phyloP scores from a whole-genome alignment of 2,888 invertebrate species.

The Synanthedon tipuliformis region DNA sequence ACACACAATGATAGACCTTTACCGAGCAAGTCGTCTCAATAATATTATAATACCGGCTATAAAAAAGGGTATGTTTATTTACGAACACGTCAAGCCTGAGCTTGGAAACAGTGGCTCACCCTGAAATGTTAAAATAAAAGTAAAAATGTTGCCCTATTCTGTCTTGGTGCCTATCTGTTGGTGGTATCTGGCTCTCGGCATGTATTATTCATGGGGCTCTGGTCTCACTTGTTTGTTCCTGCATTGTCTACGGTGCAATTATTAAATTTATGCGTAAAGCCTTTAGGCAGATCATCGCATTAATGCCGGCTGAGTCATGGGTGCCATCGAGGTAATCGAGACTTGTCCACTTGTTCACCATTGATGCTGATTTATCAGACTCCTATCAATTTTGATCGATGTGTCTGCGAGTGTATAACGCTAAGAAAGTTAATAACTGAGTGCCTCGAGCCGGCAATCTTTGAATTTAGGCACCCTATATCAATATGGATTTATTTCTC shows the following conservation, averaged over 20 bases:
- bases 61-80: slow-evolving; percentile 21
- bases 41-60: slow-evolving; percentile 15
- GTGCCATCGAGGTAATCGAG: slow-evolving; percentile 34
- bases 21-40: slow-evolving; percentile 1
- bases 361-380: slow-evolving; percentile 59
- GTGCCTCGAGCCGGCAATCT: background rate
- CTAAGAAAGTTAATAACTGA: background rate
- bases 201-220: slow-evolving; percentile 55
- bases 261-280: slow-evolving; percentile 58
- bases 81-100: background rate
- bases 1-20: background rate
- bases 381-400: slow-evolving; percentile 53
- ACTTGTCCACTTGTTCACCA: slow-evolving; percentile 49
- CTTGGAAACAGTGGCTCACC: slow-evolving; percentile 24
- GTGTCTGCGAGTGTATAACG: slow-evolving; percentile 23
- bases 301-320: slow-evolving; percentile 48
- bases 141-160: slow-evolving; percentile 32
- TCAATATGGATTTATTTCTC: background rate
- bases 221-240: slow-evolving; percentile 46
- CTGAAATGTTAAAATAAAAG: slow-evolving; percentile 44
- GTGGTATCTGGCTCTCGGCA: slow-evolving; percentile 40
- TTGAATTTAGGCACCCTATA: background rate
- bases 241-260: slow-evolving; percentile 61
- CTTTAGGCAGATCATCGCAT: slow-evolving; percentile 52
- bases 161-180: slow-evolving; percentile 27